Evolutionary conservation across 2,797 vertebrate species (phyloP).

Genomic region (Pangasius sanitwongsei): DNA sequence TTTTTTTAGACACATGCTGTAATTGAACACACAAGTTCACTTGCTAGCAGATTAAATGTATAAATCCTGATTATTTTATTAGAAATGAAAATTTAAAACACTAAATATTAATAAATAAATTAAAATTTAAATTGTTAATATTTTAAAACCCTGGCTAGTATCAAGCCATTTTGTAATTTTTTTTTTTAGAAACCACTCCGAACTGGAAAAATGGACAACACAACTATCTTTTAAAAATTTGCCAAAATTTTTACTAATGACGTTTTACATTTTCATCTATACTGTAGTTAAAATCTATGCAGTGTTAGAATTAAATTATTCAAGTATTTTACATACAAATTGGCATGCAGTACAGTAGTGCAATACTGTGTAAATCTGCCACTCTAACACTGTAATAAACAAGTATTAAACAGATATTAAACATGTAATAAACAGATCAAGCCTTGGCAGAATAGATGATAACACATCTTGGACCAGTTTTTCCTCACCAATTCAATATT

Average conservation of each 20-base stretch:
- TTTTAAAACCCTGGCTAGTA: not conserved
- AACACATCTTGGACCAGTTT: constrained; percentile 11
- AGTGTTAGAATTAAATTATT: constrained; percentile 53
- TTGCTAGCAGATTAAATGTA: not conserved
- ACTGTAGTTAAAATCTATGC: constrained; percentile 58
- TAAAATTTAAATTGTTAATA: too few relatives aligned
- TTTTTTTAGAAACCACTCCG: not conserved
- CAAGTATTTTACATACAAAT: constrained; percentile 33
- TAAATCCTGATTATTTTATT: constrained; percentile 2
- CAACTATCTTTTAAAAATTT: constrained; percentile 54
- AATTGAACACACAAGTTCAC: not conserved
- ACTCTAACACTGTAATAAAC: constrained; percentile 26
- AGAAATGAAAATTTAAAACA: not conserved
- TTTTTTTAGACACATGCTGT: not conserved
- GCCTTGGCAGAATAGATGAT: not conserved
- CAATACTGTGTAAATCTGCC: constrained; percentile 25
- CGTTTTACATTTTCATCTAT: constrained; percentile 53
- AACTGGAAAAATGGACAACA: constrained; percentile 16
- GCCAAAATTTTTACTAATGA: constrained; percentile 59
- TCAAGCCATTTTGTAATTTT: not conserved
- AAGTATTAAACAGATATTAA: constrained; percentile 22
- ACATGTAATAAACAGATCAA: not conserved
- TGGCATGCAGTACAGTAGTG: constrained; percentile 31
- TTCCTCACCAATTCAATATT: not conserved
- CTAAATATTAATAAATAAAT: not conserved